Base-by-base conservation (phyloP, 2,888 invertebrate genomes). In the Eilema griseolum region DNA sequence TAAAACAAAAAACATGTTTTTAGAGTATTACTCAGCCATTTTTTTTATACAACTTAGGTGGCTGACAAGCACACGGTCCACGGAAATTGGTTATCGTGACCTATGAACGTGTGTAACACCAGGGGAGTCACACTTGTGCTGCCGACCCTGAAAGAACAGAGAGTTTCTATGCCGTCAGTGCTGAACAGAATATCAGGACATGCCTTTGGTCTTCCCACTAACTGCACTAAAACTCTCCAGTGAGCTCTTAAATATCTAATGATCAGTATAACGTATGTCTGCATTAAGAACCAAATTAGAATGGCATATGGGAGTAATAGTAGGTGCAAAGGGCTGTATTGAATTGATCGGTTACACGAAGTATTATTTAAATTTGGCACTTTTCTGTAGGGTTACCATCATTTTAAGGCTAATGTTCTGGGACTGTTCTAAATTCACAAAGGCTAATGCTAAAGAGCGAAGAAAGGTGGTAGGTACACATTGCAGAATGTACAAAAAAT, bases 311-410 rank as follows among this genome's bases (percentile, higher is more conserved):
- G 8, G 33, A 41, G 16, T 16, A 37, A 3, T 16, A 62, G 60
- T 66, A 24, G 71, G 74, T 71, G 56, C 76, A 81, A 83, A 83
- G 73, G 81, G 71, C 60, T 41, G 61, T 66, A 65, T 46, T 64
- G 33, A 75, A 78, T 81, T 68, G 66, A 76, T 82, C 60, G 11
- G 37, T n/a, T 52, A 52, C n/a, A 52, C 52, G 10, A 52, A 52
- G n/a, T 52, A 52, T 2, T n/a, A n/a, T 52, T 52, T 52, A 52
- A n/a, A 52, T 52, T 52, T n/a, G n/a, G 24, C 23, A 37, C 12
- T 62, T 26, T 20, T 20, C 24, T 24, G 41, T 64, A 41, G 61
- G 4, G 24, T 33, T 26, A 41, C 23, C 33, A 62, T 59, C 37
- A 74, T 62, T 26, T 62, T 11, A 7, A 5, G 16, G 1, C 16